Percentiles rank a stretch among this genome's conserved stretches.
These are phyloP conservation scores for Busseola fusca DNA, from an alignment of 2,888 invertebrate species.

Conservation along the genomic window DNA sequence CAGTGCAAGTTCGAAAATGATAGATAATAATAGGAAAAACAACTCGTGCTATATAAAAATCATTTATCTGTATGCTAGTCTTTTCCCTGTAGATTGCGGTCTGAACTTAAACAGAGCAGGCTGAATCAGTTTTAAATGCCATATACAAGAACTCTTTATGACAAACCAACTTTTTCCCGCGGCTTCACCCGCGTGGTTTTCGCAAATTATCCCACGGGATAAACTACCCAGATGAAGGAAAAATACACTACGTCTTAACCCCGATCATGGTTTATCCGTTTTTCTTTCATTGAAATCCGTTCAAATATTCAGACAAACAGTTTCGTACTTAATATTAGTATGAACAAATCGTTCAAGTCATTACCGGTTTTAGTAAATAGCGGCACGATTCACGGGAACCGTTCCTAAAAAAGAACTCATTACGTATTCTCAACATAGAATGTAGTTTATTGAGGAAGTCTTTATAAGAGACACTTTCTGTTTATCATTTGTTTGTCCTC, in stretches of 20 bases:
- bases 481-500: not conserved
- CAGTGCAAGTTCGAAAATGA: not conserved
- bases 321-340: not conserved
- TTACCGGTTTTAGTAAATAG: not conserved
- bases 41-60: not conserved
- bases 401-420: not conserved
- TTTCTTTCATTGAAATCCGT: not conserved
- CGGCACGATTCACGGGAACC: not conserved
- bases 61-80: not conserved
- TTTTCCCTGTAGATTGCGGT: not conserved
- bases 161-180: not conserved
- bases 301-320: not conserved
- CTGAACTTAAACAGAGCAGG: not conserved
- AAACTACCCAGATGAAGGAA: not conserved
- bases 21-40: not conserved
- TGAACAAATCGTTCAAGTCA: not conserved
- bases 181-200: not conserved
- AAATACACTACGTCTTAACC: not conserved
- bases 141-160: not conserved
- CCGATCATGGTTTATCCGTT: not conserved
- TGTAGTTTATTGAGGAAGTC: not conserved
- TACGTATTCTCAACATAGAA: not conserved
- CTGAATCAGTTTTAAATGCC: not conserved
- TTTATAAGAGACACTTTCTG: not conserved
- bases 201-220: not conserved